Evolutionary conservation across 2,888 invertebrate genomes (phyloP), one percentile per base, ranked within the genome.

Genomic region (Creontiades dilutus): DNA sequence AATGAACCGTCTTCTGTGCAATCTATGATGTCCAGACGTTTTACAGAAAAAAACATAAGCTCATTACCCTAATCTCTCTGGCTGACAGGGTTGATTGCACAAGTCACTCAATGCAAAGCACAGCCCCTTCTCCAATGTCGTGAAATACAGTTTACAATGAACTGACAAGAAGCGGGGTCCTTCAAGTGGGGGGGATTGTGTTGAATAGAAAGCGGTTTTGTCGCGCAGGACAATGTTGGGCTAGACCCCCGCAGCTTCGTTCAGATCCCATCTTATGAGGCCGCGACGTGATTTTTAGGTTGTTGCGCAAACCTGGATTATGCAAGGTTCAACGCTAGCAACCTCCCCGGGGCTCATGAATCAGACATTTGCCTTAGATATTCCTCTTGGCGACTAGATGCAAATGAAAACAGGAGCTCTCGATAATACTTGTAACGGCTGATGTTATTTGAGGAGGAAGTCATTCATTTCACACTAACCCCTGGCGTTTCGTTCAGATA

Each of bases 231-330:
- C 78, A 78, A 78, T 78, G 78, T 78, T 19, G 27, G 78, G 16
- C 78, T 16, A 78, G 47, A 78, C 78, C 46, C 78, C 47, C 46
- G 78, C 47, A 78, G 78, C 78, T 78, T 78, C 78, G 78, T 78
- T 78, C 46, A 78, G 78, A 47, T 78, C 46, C 11, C 78, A 16
- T 46, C 16, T 13, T 9, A 23, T 68, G 78, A 76, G 76, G 81
- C 16, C 48, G 82, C 13, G 27, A 82, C 82, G 82, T 82, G 82
- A 82, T 82, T 82, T 82, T 82, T 48, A 28, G 28, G 52, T 52
- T 48, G 82, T 82, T 82, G 52, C 82, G 82, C 82, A 82, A 82
- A 82, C 48, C 23, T 48, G 12, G 82, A 82, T 82, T 82, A 82
- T 82, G 48, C 82, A 82, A 78, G 28, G 78, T 19, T 78, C 16